These are phyloP conservation scores for Pseudomugil tenellus DNA, from an alignment of 2,797 vertebrate species.

Conservation along the genomic window DNA sequence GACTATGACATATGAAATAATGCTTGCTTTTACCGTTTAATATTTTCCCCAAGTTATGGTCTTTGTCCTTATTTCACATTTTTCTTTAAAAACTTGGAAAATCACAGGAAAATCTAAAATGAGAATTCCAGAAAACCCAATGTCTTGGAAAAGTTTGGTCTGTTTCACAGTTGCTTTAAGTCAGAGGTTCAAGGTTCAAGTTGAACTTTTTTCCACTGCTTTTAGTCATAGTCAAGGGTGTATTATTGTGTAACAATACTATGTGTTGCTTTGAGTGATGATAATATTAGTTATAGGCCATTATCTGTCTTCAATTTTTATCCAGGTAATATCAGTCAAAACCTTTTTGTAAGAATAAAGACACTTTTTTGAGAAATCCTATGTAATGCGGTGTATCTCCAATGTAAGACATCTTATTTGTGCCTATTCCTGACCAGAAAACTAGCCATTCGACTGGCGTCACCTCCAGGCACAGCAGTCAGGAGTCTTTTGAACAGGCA, in stretches of 20 bases:
- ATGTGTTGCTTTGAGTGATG: background rate
- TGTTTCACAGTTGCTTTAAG: background rate
- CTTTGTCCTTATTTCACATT: background rate
- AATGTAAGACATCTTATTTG: slow-evolving; percentile 41
- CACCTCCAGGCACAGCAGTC: slow-evolving; percentile 70
- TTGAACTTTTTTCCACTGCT: background rate
- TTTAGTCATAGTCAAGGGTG: background rate
- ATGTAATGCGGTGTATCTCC: too few relatives aligned
- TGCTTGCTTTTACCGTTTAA: background rate
- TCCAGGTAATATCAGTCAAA: too few relatives aligned
- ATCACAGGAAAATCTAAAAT: too few relatives aligned
- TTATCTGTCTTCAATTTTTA: slow-evolving; percentile 15
- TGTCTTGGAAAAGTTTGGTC: background rate
- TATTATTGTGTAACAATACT: background rate
- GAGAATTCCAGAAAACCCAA: too few relatives aligned
- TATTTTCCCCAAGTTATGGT: background rate
- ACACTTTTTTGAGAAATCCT: too few relatives aligned
- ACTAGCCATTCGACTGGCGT: slow-evolving; percentile 72
- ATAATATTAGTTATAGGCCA: slow-evolving; percentile 1
- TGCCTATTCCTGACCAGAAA: slow-evolving; percentile 77
- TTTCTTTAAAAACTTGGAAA: background rate
- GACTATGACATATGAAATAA: background rate
- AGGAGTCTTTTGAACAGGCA: slow-evolving; percentile 89
- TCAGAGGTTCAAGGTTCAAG: background rate
- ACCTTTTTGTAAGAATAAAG: too few relatives aligned